These are phyloP conservation scores for Tolypeutes matacus DNA, from an alignment of 2,797 vertebrate species.

Conservation along the genomic window DNA sequence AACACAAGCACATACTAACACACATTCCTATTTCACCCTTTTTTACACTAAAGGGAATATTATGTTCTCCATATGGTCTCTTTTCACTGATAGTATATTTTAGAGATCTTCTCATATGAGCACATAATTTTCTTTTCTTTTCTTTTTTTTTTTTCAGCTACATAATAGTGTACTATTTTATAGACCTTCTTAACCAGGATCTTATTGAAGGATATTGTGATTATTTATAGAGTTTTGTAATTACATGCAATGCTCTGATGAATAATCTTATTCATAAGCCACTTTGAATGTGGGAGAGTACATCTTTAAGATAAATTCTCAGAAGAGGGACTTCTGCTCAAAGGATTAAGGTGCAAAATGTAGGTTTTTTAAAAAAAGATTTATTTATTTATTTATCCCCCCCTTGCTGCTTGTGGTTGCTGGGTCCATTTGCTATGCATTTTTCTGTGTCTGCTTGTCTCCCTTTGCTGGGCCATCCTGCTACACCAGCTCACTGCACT, in stretches of 20 bases:
- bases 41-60: not conserved
- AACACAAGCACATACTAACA: not conserved
- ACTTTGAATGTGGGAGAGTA: not conserved
- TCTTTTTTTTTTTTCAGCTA: not conserved
- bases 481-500: no score
- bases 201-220: not conserved
- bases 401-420: no score
- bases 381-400: no score
- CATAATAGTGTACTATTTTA: not conserved
- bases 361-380: no score
- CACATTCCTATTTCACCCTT: not conserved
- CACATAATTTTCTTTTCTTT: not conserved
- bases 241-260: not conserved
- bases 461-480: no score
- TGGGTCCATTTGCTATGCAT: no score
- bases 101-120: not conserved
- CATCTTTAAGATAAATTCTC: not conserved
- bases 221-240: conserved; percentile 10
- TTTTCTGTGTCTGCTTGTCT: no score
- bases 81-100: not conserved
- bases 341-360: not conserved
- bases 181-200: conserved; percentile 23
- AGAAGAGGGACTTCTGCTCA: not conserved
- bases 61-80: not conserved
- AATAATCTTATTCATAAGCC: conserved; percentile 19